Evolutionary conservation across 92 coral and sea anemone species (phyloP).

Genomic region (Nematostella vectensis): DNA sequence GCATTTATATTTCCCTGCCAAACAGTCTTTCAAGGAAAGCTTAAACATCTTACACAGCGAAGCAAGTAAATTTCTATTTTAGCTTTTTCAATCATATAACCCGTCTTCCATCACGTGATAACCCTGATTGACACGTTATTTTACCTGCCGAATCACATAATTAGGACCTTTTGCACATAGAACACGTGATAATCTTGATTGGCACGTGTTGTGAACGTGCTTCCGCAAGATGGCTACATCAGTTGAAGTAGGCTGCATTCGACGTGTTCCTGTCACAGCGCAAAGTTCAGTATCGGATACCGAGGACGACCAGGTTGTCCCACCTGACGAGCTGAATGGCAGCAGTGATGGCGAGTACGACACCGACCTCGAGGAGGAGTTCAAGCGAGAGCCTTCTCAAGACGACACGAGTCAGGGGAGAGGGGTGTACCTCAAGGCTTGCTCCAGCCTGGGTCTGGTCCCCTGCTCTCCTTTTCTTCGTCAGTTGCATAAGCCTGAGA

Average conservation of each 20-base stretch:
- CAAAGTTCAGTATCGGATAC: background rate
- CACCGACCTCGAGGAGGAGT: slow-evolving; percentile 72
- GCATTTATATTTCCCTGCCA: too few species aligned
- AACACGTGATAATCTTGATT: too few species aligned
- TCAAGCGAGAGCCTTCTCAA: slow-evolving; percentile 3
- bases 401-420: slow-evolving; percentile 44
- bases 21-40: too few species aligned
- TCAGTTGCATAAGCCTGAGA: slow-evolving; percentile 63
- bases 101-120: too few species aligned
- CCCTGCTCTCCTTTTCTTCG: slow-evolving; percentile 83
- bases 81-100: too few species aligned
- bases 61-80: too few species aligned
- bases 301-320: slow-evolving; percentile 11
- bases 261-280: slow-evolving; percentile 45
- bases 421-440: slow-evolving; percentile 58
- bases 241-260: slow-evolving; percentile 44
- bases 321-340: slow-evolving; percentile 16
- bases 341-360: slow-evolving; percentile 84
- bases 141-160: too few species aligned
- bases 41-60: too few species aligned
- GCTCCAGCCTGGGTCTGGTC: slow-evolving; percentile 62
- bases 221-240: background rate
- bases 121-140: too few species aligned
- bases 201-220: too few species aligned
- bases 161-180: too few species aligned